Base-by-base conservation (phyloP, 2,888 invertebrate species). In the Diaphora mendica region DNA sequence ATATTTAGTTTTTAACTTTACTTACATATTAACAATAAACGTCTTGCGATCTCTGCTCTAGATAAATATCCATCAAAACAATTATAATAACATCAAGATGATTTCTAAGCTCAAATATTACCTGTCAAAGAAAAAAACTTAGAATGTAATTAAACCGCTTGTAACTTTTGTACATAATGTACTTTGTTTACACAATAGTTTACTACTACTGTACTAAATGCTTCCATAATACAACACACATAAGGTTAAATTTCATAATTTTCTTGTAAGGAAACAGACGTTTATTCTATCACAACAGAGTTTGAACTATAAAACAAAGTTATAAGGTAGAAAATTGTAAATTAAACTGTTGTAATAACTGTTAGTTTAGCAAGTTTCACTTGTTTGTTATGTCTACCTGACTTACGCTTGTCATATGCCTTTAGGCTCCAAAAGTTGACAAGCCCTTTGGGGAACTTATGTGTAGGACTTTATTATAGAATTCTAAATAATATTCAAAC, bases 301-400 rank as follows among this genome's bases (percentile, higher is more conserved):
- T 65, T 74, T 72, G 9, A 68, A 73, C 64, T 59, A 59, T 71
- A n/a, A 30, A 0, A 0, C n/a, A 13, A 55, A 1, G n/a, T 0
- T 20, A 66, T 70, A 81, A 68, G 48, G 72, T 70, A 48, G 20
- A 35, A 62, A 72, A 64, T 77, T 35, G 66, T 9, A 55, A 62
- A 62, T 23, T 20, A 35, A 55, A 42, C 8, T 13, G 59, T 72
- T 64, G 35, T 42, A 65, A 80, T 76, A 71, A 48, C 69, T 69
- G 65, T 74, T 62, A 74, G 69, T 67, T 55, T 72, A 23, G 5
- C 13, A 48, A 75, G 65, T 74, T 72, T 42, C 62, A 42, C 42
- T 66, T 78, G 79, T 81, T 83, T 83, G 71, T 62, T 68, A 78
- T 39, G 73, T 48, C 65, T 75, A 64, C 68, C 23, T 55, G 9